Conservation (phyloP, 1,140 invertebrate species). For the Thaumetopoea pityocampa region DNA sequence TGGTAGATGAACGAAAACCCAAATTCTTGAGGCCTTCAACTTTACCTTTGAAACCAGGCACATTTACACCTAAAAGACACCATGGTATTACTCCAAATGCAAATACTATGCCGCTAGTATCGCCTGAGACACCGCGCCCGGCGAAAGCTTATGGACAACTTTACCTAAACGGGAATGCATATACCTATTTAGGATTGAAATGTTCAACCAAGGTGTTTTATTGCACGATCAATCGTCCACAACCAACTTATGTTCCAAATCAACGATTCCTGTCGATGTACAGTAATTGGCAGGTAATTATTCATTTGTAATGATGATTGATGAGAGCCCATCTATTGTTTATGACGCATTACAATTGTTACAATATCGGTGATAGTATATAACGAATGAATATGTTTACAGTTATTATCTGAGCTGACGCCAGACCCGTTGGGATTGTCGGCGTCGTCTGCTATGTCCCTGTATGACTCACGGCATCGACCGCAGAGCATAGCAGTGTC, state of each 20-base stretch:
- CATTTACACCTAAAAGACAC: constrained; percentile 85
- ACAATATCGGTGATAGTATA: constrained; percentile 25
- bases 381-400: constrained; percentile 56
- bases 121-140: constrained; percentile 92
- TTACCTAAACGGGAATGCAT: constrained; percentile 93
- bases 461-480: constrained; percentile 86
- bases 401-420: constrained; percentile 82
- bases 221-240: constrained; percentile 93
- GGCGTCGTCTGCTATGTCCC: constrained; percentile 80
- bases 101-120: constrained; percentile 86
- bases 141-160: constrained; percentile 92
- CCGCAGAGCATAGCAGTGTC: constrained; percentile 77
- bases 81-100: constrained; percentile 86
- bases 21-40: constrained; percentile 88
- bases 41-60: constrained; percentile 87
- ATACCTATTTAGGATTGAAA: constrained; percentile 93
- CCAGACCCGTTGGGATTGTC: constrained; percentile 84
- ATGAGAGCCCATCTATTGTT: constrained; percentile 7
- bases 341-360: constrained; percentile 13
- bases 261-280: constrained; percentile 97
- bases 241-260: constrained; percentile 95
- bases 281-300: constrained; percentile 91
- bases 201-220: constrained; percentile 93
- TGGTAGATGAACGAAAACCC: constrained; percentile 61
- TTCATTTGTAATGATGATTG: background rate